Evolutionary conservation across 2,888 invertebrate genomes (phyloP).

Genomic region (Allophyes oxyacanthae): DNA sequence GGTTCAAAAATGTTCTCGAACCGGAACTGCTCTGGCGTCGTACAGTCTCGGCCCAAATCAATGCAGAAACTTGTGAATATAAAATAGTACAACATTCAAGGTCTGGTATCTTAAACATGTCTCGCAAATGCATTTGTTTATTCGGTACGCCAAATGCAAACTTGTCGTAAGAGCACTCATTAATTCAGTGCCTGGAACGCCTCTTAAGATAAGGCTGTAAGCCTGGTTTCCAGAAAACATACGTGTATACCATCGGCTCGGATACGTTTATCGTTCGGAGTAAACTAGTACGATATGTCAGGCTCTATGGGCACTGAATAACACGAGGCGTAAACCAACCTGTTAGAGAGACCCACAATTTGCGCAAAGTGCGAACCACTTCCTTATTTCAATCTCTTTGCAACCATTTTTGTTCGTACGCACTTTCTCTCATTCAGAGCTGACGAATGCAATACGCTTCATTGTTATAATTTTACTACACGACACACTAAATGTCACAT

Average conservation of each 20-base stretch:
- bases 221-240: constrained; percentile 57
- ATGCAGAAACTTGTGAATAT: neutral
- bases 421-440: constrained; percentile 52
- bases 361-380: constrained; percentile 55
- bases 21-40: no score
- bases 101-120: constrained; percentile 29
- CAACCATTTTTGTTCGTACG: constrained; percentile 62
- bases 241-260: constrained; percentile 61
- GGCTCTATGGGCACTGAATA: constrained; percentile 76
- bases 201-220: constrained; percentile 60
- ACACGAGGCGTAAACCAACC: constrained; percentile 74
- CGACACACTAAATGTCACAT: constrained; percentile 68
- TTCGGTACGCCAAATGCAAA: constrained; percentile 50
- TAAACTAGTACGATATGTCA: constrained; percentile 80
- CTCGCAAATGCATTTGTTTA: constrained; percentile 48
- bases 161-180: constrained; percentile 55
- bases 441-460: constrained; percentile 64
- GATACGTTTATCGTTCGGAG: constrained; percentile 78
- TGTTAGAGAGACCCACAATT: constrained; percentile 68
- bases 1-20: no score
- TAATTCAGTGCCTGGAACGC: constrained; percentile 60
- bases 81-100: constrained; percentile 15
- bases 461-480: constrained; percentile 79
- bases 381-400: constrained; percentile 64
- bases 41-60: neutral